Base-by-base conservation (phyloP, 2,113 vertebrate species). In the Chrysemys picta region DNA sequence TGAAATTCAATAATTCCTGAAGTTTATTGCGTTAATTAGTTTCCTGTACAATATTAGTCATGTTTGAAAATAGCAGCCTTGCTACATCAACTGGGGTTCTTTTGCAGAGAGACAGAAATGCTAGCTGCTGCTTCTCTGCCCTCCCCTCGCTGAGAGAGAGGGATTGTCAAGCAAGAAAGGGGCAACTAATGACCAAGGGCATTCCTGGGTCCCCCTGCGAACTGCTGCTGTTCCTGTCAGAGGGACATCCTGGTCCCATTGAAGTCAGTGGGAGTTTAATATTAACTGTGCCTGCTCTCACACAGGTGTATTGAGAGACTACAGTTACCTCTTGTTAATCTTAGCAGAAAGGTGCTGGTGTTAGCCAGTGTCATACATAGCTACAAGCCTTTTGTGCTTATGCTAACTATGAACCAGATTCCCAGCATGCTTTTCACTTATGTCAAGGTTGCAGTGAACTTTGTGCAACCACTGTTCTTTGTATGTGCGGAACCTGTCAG, bases 21-120 rank as follows among this genome's bases (percentile, higher is more conserved):
- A 84, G 81, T 93, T 97, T 86, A 85, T 94, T 38, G 42, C 90
- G 82, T 82, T 93, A 90, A 97, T 96, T 85, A 87, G 81, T 85
- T 95, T 45, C 85, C 82, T 80, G 93, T 69, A 89, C 42, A 11
- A 59, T 1, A 79, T 96, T 72, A 91, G 79, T 96, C 82, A 80
- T 89, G 29, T 56, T 76, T 85, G 93, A 69, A 82, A 89, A 91
- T 80, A 59, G 49, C 85, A 54, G 38, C 29, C 0, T 1, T 81
- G 81, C 85, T 47, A 75, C 91, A 83, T 80, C 31, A 8, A 24
- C 91, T 90, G 47, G 83, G 75, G 78, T n/a, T 45, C 1, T 85
- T 91, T 47, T 1, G 5, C 4, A 56, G 87, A 11, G 79, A 87
- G 82, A 22, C 80, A 4, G 0, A 4, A n/a, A 17, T 35, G 2